A percentile compares a stretch with the other conserved stretches of the same genome.
Conservation (phyloP, 1,140 invertebrate species). For the Ruditapes philippinarum region DNA sequence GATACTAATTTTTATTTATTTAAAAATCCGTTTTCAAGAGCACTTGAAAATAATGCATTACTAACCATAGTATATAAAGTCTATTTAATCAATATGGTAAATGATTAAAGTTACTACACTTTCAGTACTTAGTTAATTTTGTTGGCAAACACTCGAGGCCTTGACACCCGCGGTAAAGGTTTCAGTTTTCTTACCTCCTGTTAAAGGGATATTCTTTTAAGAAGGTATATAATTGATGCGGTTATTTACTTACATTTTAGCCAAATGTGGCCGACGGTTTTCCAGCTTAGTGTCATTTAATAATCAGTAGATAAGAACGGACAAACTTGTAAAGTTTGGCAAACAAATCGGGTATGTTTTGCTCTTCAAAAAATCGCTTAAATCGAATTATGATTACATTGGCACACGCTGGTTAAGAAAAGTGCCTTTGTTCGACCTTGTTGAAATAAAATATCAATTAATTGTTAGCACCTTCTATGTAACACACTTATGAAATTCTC, state of each 20-base stretch:
- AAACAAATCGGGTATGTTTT: constrained; percentile 65
- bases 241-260: constrained; percentile 52
- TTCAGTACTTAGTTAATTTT: constrained; percentile 23
- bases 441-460: constrained; percentile 59
- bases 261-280: background rate
- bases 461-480: constrained; percentile 6
- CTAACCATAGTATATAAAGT: constrained; percentile 36
- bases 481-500: constrained; percentile 29
- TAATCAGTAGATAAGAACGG: constrained; percentile 39
- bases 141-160: constrained; percentile 34
- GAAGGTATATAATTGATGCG: constrained; percentile 5
- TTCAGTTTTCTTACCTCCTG: background rate
- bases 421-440: constrained; percentile 51
- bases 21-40: background rate
- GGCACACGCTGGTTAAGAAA: constrained; percentile 41
- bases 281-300: constrained; percentile 54
- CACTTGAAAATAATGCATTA: constrained; percentile 34
- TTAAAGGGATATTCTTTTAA: background rate
- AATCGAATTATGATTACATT: constrained; percentile 49
- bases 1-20: constrained; percentile 24
- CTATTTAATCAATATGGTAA: constrained; percentile 55
- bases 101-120: constrained; percentile 18
- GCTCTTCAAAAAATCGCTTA: constrained; percentile 59
- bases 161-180: constrained; percentile 32
- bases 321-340: constrained; percentile 61